phyloP scores from a whole-genome alignment of 2,113 vertebrate genomes.

The Antechinus stuartii region DNA sequence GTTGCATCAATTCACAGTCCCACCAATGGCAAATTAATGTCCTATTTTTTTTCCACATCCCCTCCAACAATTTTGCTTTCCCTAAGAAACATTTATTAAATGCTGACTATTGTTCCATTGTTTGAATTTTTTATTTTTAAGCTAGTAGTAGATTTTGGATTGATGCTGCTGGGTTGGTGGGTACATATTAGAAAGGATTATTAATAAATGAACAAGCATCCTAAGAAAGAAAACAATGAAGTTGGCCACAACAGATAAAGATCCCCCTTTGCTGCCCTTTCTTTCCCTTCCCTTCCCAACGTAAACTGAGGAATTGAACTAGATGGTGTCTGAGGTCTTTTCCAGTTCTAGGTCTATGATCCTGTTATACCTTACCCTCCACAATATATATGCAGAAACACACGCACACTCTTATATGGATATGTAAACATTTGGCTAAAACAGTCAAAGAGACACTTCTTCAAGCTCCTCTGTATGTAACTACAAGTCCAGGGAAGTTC shows the following conservation, averaged over 20 bases:
- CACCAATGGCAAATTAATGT: background rate
- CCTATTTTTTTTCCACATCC: background rate
- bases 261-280: background rate
- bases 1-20: background rate
- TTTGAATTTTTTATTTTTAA: background rate
- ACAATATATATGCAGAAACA: background rate
- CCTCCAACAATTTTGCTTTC: background rate
- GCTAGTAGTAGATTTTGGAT: background rate
- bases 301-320: background rate
- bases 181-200: background rate
- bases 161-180: background rate
- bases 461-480: slow-evolving; percentile 48
- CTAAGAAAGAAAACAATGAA: background rate
- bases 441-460: slow-evolving; percentile 25
- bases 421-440: background rate
- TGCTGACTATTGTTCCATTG: background rate
- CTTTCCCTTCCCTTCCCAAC: background rate
- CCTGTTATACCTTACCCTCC: background rate
- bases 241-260: background rate
- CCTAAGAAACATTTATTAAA: background rate
- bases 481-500: slow-evolving; percentile 62
- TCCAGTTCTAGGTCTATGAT: background rate
- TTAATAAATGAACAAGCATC: background rate
- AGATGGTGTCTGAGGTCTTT: background rate
- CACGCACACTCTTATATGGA: background rate